Evolutionary conservation across 2,888 invertebrate genomes (phyloP).

Genomic region (Sphinx pinastri): DNA sequence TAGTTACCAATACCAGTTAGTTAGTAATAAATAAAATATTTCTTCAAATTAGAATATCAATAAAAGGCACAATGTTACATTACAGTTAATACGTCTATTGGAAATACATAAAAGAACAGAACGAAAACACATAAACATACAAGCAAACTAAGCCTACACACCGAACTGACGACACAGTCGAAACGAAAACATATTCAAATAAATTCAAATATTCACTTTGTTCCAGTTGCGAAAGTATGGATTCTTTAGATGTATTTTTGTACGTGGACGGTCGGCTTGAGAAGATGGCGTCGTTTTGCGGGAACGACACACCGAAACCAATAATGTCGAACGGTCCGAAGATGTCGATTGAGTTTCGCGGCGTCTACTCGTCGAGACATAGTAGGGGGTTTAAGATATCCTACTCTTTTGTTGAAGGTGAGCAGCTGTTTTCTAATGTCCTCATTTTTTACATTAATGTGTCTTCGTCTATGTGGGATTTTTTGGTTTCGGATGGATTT

Average conservation of each 20-base stretch:
- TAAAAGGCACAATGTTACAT: not conserved
- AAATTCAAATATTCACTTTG: constrained; percentile 39
- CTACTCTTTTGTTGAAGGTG: constrained; percentile 95
- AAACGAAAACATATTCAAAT: constrained; percentile 11
- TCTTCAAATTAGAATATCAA: no score
- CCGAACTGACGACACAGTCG: not conserved
- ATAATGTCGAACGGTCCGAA: constrained; percentile 97
- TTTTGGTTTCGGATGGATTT: not conserved
- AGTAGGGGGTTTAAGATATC: constrained; percentile 94
- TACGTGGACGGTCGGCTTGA: constrained; percentile 93
- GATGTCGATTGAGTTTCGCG: constrained; percentile 93
- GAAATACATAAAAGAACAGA: not conserved
- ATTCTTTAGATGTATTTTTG: constrained; percentile 91
- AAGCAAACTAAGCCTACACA: not conserved
- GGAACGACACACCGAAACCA: constrained; percentile 90
- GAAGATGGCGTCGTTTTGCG: constrained; percentile 95
- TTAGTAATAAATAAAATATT: no score
- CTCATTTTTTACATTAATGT: not conserved
- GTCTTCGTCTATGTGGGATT: constrained; percentile 1
- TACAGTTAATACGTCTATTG: not conserved
- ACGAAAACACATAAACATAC: constrained; percentile 5
- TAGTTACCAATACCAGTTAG: no score
- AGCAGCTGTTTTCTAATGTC: constrained; percentile 54
- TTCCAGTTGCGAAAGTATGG: constrained; percentile 91
- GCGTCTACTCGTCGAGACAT: constrained; percentile 89